Percentiles rank a stretch among this genome's conserved stretches.
Evolutionary conservation across 2,797 vertebrate species (phyloP).

Genomic region (Chromobotia macracanthus): DNA sequence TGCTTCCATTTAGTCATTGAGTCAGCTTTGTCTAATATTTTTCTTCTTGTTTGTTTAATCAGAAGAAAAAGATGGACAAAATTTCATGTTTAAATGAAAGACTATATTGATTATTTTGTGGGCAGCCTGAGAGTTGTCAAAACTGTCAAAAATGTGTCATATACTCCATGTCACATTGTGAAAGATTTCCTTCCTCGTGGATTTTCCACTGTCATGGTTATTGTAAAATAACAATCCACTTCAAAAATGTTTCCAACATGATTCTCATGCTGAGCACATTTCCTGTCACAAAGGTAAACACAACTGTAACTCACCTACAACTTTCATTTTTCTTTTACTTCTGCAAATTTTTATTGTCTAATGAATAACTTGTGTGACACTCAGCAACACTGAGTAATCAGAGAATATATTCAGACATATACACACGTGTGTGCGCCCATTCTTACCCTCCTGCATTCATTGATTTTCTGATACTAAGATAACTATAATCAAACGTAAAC

Average conservation of each 20-base stretch:
- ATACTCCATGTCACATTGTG: neutral
- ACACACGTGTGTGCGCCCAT: neutral
- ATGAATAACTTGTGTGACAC: conserved; percentile 53
- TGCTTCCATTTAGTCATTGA: no score
- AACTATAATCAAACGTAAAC: conserved; percentile 76
- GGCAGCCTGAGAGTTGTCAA: conserved; percentile 39
- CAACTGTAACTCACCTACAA: no score
- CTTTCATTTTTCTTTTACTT: conserved; percentile 30
- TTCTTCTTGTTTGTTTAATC: no score
- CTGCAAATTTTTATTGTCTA: conserved; percentile 38
- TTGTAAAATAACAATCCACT: conserved; percentile 13
- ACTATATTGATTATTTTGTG: neutral
- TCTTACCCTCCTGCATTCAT: conserved; percentile 37
- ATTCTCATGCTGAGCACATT: neutral
- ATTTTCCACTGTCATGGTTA: conserved; percentile 7
- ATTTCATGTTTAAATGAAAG: no score
- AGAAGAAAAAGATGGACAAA: no score
- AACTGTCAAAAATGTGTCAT: neutral
- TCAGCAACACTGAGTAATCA: conserved; percentile 7
- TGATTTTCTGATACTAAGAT: conserved; percentile 61
- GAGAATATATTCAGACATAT: conserved; percentile 5
- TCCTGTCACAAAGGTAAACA: neutral
- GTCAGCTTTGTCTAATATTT: no score
- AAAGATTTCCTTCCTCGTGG: neutral
- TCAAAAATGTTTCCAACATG: neutral